phyloP scores from a whole-genome alignment of 2,113 vertebrate genomes.

The Eudorcas thomsonii region DNA sequence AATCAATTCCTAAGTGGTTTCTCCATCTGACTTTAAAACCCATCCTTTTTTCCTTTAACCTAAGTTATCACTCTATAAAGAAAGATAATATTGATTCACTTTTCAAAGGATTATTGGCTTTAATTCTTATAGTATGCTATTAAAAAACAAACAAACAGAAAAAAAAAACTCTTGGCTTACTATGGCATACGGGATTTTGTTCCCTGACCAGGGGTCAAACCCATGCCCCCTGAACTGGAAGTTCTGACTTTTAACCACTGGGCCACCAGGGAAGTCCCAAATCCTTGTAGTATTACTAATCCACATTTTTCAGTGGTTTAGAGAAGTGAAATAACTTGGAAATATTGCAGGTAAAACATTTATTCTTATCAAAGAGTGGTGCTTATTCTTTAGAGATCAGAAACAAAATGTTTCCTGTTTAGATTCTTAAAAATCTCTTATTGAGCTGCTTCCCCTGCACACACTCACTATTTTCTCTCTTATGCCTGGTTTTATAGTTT shows the following conservation, averaged over 20 bases:
- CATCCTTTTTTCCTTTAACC: neutral
- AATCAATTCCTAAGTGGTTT: neutral
- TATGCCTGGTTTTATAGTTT: neutral
- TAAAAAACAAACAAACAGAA: neutral
- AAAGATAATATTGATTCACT: neutral
- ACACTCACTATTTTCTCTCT: neutral
- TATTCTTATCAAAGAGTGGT: neutral
- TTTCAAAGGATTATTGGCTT: neutral
- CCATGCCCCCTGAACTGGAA: accelerated
- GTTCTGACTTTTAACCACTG: neutral
- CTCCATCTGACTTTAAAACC: neutral
- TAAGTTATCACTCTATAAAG: neutral
- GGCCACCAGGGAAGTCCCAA: neutral
- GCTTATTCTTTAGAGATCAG: neutral
- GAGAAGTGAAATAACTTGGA: neutral
- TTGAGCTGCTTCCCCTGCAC: neutral
- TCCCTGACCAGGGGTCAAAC: neutral
- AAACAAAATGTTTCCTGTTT: neutral
- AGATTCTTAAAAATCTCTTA: neutral
- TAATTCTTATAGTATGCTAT: neutral
- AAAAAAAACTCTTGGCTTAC: neutral
- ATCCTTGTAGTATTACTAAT: neutral
- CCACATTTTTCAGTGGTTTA: neutral
- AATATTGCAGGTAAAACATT: neutral
- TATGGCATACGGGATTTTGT: neutral